A percentile compares a stretch with the other conserved stretches of the same genome.
phyloP scores from a whole-genome alignment of 2,888 invertebrate species.

The Tolmerus cingulatus region DNA sequence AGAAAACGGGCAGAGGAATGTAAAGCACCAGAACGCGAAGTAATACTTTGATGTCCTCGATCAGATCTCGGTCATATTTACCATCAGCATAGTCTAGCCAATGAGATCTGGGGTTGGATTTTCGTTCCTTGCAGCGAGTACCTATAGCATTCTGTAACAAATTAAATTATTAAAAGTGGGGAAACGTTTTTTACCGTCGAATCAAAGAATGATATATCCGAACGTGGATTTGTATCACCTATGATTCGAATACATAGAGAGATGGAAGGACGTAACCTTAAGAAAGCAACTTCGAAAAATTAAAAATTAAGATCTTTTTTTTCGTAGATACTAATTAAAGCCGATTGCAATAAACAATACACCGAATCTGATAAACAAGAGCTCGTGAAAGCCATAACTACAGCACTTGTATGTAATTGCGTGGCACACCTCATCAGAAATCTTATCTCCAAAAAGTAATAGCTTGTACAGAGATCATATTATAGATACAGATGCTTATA shows the following conservation, averaged over 20 bases:
- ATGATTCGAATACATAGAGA: too few relatives aligned
- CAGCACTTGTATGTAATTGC: background rate
- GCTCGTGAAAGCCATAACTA: background rate
- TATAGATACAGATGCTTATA: background rate
- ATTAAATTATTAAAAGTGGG: background rate
- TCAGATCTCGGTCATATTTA: conserved; percentile 73
- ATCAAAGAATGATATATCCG: too few relatives aligned
- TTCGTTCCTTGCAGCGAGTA: conserved; percentile 59
- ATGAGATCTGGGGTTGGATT: conserved; percentile 69
- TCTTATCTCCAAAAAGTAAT: background rate
- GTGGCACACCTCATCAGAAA: background rate
- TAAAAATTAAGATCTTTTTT: background rate
- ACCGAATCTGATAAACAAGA: too few relatives aligned
- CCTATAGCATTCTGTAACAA: conserved; percentile 66
- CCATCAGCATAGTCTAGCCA: conserved; percentile 89
- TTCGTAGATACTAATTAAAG: background rate
- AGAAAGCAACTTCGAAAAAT: too few relatives aligned
- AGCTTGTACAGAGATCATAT: background rate
- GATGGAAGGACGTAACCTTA: too few relatives aligned
- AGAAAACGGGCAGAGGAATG: conserved; percentile 88
- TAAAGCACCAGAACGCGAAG: conserved; percentile 80
- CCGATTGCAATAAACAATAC: background rate
- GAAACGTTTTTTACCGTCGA: too few relatives aligned
- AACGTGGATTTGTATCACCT: too few relatives aligned
- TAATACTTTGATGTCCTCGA: conserved; percentile 81